These are phyloP conservation scores for Scaptomyza hsui DNA, from an alignment of 1,140 invertebrate genomes.

Conservation along the genomic window DNA sequence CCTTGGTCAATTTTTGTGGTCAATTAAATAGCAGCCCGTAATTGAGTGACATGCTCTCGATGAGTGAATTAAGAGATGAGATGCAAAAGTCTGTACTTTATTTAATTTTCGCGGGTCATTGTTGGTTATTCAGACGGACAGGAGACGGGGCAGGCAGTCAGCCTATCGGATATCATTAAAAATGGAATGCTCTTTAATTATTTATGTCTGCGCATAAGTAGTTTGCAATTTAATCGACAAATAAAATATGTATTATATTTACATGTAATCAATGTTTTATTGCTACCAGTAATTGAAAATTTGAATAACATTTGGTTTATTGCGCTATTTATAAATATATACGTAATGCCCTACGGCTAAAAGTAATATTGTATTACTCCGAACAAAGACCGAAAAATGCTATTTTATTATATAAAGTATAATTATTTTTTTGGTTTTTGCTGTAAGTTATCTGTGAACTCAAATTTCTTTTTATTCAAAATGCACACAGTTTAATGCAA, in stretches of 20 bases:
- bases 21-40: conserved; percentile 4
- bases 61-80: conserved; percentile 15
- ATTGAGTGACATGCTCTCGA: conserved; percentile 13
- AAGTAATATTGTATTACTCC: not conserved
- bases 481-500: conserved; percentile 13
- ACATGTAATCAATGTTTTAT: not conserved
- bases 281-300: not conserved
- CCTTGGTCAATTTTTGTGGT: conserved; percentile 19
- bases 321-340: not conserved
- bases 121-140: not conserved
- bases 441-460: not conserved
- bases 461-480: conserved; percentile 10
- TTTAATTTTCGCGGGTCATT: conserved; percentile 20
- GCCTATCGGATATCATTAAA: conserved; percentile 2
- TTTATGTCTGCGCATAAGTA: not conserved
- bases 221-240: not conserved
- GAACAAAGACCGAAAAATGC: not conserved
- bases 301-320: not conserved
- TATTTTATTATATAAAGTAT: not conserved
- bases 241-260: not conserved
- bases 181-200: not conserved
- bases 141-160: too few relatives aligned
- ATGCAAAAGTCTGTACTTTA: not conserved
- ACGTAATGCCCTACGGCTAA: not conserved
- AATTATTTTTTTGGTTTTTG: too few relatives aligned